These are phyloP conservation scores for Antechinus flavipes DNA, from an alignment of 2,113 vertebrate species.

Conservation along the genomic window DNA sequence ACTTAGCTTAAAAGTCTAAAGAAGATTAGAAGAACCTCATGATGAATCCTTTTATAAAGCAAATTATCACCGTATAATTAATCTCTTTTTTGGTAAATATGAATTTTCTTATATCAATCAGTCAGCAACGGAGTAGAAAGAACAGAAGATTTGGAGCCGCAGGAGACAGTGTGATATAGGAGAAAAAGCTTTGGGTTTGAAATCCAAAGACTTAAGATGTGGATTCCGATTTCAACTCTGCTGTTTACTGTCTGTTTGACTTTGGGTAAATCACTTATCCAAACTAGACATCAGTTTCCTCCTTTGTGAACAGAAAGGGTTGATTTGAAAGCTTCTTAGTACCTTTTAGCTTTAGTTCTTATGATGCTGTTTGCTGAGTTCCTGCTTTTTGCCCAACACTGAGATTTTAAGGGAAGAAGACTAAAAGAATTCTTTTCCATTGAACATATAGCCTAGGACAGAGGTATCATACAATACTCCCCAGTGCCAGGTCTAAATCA, in stretches of 20 bases:
- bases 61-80: background rate
- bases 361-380: background rate
- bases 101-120: background rate
- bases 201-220: background rate
- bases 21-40: background rate
- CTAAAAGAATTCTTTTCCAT: background rate
- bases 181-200: background rate
- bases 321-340: background rate
- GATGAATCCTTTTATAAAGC: slow-evolving; percentile 10
- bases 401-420: background rate
- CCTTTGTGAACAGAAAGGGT: background rate
- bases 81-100: slow-evolving; percentile 5
- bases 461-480: background rate
- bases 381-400: background rate
- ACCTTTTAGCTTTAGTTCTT: background rate
- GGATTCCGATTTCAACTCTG: background rate
- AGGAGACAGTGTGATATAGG: background rate
- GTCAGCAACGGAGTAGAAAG: background rate
- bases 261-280: background rate
- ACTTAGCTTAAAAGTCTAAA: slow-evolving; percentile 4
- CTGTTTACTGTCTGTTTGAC: background rate
- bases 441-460: background rate
- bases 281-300: background rate
- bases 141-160: background rate
- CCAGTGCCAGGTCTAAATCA: background rate